phyloP scores from a whole-genome alignment of 2,113 vertebrate genomes.

The Arenaria interpres region DNA sequence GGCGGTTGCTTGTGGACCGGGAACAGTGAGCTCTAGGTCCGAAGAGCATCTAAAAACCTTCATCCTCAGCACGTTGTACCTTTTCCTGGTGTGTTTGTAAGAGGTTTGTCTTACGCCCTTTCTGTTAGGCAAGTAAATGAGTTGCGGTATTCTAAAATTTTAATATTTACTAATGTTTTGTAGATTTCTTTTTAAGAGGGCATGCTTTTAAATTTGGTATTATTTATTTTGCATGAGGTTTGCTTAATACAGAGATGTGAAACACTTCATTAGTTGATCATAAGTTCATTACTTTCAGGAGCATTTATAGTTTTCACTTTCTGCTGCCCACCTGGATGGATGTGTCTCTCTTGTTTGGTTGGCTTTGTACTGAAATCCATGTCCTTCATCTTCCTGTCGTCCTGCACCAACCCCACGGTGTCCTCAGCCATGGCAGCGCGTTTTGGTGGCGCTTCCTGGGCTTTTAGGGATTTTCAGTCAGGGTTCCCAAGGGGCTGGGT shows the following conservation, averaged over 20 bases:
- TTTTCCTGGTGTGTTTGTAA: background rate
- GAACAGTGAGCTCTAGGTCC: background rate
- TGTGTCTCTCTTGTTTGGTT: background rate
- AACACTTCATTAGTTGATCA: accelerated
- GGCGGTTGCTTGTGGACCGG: background rate
- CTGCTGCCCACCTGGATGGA: background rate
- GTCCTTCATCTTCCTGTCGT: background rate
- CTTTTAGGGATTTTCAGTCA: background rate
- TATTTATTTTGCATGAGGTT: accelerated
- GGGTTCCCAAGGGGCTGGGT: background rate
- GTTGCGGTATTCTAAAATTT: accelerated
- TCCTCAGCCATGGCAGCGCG: accelerated
- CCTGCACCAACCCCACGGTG: accelerated
- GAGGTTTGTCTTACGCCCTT: accelerated
- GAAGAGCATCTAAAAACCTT: background rate
- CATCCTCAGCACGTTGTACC: background rate
- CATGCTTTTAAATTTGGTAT: accelerated
- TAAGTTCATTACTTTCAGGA: background rate
- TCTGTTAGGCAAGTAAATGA: background rate
- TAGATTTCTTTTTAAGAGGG: background rate
- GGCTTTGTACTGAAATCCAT: background rate
- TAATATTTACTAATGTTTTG: background rate
- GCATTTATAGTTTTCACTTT: accelerated
- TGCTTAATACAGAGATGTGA: accelerated
- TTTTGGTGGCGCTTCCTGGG: background rate